Base-by-base conservation (phyloP, 2,113 vertebrate genomes). In the Cyanoliseus patagonus region DNA sequence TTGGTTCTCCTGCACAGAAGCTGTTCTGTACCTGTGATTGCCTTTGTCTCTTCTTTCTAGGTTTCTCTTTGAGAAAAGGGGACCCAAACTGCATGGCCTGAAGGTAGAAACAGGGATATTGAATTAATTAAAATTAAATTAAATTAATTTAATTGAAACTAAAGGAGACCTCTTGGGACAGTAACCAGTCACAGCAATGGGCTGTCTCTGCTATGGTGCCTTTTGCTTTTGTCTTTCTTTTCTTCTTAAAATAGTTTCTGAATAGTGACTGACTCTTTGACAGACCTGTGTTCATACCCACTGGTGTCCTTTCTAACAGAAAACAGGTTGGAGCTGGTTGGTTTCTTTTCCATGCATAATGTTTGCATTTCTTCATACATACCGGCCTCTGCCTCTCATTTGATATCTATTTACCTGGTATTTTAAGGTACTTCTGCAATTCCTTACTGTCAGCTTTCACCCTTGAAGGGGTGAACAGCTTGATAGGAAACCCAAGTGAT, bases 191-290 rank as follows among this genome's bases (percentile, higher is more conserved):
- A 35, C 35, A 70, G 49, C 74, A 89, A 47, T 89, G 69, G 51
- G 0, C 49, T 52, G 0, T 31, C 67, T 88, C 59, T 86, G 84
- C 7, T 55, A 8, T 0, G 0, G 27, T 87, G 24, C 37, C 35
- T 84, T 41, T 74, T 59, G 69, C 64, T 84, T 87, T 93, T 78
- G 49, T 39, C 75, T 90, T 79, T 28, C 39, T 59, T 76, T 68
- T 42, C 5, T 80, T 82, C 74, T 25, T 1, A 8, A 80, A 88
- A 37, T 44, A 42, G 57, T 57, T 91, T 47, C 23, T 52, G 49
- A 57, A 9, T 33, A 62, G 27, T 25, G 27, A 22, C 33, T 47
- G 35, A 20, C 30, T 69, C 16, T 68, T 80, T 15, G 35, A 9
- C 1, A 62, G 44, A 30, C 23, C 30, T 17, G 1, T 22, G 1